A percentile compares a stretch with the other conserved stretches of the same genome.
Evolutionary conservation across 2,797 vertebrate species (phyloP).

Genomic region (Sebastes cheni): DNA sequence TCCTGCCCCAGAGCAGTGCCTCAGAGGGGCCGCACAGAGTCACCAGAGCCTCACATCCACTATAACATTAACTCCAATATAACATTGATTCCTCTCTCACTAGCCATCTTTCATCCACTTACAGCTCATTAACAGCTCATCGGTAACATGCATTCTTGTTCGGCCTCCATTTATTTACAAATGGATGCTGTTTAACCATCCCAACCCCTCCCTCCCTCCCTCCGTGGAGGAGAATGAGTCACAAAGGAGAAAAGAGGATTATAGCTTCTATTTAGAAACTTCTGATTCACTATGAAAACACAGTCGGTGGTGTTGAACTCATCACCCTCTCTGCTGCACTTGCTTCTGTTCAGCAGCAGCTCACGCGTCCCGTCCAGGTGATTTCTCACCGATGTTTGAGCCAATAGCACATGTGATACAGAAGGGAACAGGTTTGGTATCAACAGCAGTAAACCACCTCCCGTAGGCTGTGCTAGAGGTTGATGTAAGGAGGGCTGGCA

Average conservation of each 20-base stretch:
- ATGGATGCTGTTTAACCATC: constrained; percentile 49
- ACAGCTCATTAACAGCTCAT: constrained; percentile 57
- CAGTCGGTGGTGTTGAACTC: constrained; percentile 10
- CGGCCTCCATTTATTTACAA: constrained; percentile 37
- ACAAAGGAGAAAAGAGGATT: constrained; percentile 50
- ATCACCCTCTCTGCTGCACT: constrained; percentile 67
- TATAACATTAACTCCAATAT: constrained; percentile 63
- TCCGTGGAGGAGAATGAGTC: constrained; percentile 47
- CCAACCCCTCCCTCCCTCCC: not conserved
- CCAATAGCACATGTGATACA: constrained; percentile 68
- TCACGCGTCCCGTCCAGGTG: constrained; percentile 54
- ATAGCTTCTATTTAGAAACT: not conserved
- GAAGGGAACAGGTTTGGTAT: constrained; percentile 10
- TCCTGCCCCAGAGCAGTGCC: constrained; percentile 69
- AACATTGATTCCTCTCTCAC: constrained; percentile 53
- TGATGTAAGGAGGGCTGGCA: not conserved
- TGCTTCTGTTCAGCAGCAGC: constrained; percentile 66
- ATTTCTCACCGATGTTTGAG: constrained; percentile 59
- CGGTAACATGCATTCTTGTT: constrained; percentile 43
- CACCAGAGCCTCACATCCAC: constrained; percentile 42
- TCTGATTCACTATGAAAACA: not conserved
- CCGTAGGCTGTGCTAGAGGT: not conserved
- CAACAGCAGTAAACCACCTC: not conserved
- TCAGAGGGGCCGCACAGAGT: constrained; percentile 67
- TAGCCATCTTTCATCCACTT: constrained; percentile 54